Base-by-base conservation (phyloP, 2,797 vertebrate species). In the Platalea minor region DNA sequence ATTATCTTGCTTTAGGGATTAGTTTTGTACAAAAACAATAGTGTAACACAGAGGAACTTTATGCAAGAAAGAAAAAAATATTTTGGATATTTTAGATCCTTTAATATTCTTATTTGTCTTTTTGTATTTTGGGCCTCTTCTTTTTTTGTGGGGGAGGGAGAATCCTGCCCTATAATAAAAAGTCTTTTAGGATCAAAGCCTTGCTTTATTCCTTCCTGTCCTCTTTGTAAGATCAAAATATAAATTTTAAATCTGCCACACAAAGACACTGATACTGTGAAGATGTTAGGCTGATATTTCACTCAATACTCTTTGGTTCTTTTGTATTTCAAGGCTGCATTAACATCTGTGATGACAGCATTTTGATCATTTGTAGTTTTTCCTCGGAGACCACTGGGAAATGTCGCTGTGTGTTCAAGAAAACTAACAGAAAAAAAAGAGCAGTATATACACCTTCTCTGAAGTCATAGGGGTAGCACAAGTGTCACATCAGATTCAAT, bases 401-500 rank as follows among this genome's bases (percentile, higher is more conserved):
- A 77, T 83, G 41, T 60, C 69, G 83, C 48, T 90, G 43, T 84
- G 33, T 83, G 43, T 81, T 96, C 63, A 89, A 85, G 81, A 90
- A 88, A 74, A 73, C 26, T 53, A 88, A 76, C 41, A 82, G 23
- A 41, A 57, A 45, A 53, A 60, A 51, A 86, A 72, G 21, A 93
- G 43, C 45, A 89, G 83, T 85, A 88, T 54, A 64, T 67, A 39
- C 23, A 41, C 59, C 45, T 65, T 89, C 43, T 91, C 82, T 93
- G 88, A 96, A 93, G 81, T 90, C 67, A 60, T 19, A 76, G 39
- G 46, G 13, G 33, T 84, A 88, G 56, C 81, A 92, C 75, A 93
- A 95, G 91, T 96, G 85, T 80, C 77, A 92, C 68, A 70, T 96
- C 86, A 96, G 45, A 85, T 95, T 94, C 85, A 85, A 64, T 92